A percentile compares a stretch with the other conserved stretches of the same genome.
phyloP scores from a whole-genome alignment of 2,888 invertebrate species.

The Byasa hedistus region DNA sequence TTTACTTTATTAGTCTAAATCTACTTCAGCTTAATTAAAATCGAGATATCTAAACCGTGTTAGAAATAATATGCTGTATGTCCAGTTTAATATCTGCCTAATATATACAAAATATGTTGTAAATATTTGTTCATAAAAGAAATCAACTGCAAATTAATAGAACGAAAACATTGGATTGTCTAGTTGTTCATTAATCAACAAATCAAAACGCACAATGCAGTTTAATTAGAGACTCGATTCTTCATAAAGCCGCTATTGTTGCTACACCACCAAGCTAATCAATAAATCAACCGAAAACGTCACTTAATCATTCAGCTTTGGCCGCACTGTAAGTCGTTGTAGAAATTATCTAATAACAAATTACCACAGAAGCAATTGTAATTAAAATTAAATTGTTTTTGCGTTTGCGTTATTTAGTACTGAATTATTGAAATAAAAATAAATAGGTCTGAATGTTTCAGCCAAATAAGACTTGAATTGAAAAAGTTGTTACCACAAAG shows the following conservation, averaged over 20 bases:
- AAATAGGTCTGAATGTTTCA: too few relatives aligned
- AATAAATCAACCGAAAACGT: conserved; percentile 29
- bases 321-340: not conserved
- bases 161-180: conserved; percentile 2
- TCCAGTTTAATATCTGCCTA: too few relatives aligned
- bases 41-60: too few relatives aligned
- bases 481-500: too few relatives aligned
- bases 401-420: too few relatives aligned
- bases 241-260: conserved; percentile 32
- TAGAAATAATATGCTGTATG: too few relatives aligned
- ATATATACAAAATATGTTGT: not conserved
- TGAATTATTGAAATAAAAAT: too few relatives aligned
- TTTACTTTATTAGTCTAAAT: too few relatives aligned
- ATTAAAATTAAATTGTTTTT: not conserved
- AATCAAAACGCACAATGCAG: conserved; percentile 34
- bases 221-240: conserved; percentile 38
- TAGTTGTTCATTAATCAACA: conserved; percentile 19
- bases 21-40: too few relatives aligned
- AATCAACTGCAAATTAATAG: conserved; percentile 14
- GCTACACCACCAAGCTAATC: conserved; percentile 20
- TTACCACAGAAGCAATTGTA: conserved; percentile 1
- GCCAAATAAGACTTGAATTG: too few relatives aligned
- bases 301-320: conserved; percentile 27
- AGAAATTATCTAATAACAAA: conserved; percentile 21
- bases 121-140: not conserved